Conservation (phyloP, 2,797 vertebrate genomes). For the Petrocephalus schoutedeni region DNA sequence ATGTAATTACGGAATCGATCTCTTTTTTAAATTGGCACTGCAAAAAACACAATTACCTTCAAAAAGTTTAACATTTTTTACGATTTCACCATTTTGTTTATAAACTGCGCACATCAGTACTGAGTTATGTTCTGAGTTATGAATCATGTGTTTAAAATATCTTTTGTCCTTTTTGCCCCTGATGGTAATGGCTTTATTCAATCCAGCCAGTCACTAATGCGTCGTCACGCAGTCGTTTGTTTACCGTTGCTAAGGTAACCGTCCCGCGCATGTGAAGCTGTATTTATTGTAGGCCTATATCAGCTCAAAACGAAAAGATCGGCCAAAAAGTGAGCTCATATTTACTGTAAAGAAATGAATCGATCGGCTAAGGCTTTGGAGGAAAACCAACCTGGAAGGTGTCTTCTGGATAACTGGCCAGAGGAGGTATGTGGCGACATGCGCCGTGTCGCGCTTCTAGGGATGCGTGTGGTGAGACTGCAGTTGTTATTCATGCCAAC, state of each 20-base stretch:
- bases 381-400: slow-evolving; percentile 20
- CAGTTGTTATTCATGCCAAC: not conserved
- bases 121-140: not conserved
- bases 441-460: not conserved
- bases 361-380: not conserved
- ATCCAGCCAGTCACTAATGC: not conserved
- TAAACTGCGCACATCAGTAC: not conserved
- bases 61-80: not conserved
- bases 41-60: not conserved
- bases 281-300: not conserved
- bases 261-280: slow-evolving; percentile 33
- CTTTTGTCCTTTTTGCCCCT: not conserved
- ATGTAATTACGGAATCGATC: not conserved
- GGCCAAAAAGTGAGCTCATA: not conserved
- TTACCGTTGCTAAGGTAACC: slow-evolving; percentile 49
- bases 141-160: not conserved
- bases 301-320: not conserved
- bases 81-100: not conserved
- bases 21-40: not conserved
- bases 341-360: slow-evolving; percentile 31
- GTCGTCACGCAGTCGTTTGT: slow-evolving; percentile 18
- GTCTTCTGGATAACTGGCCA: slow-evolving; percentile 40
- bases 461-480: not conserved
- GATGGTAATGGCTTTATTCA: not conserved
- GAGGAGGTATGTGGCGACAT: slow-evolving; percentile 53